These are phyloP conservation scores for Dasyprocta punctata DNA, from an alignment of 2,113 vertebrate species.

Conservation along the genomic window DNA sequence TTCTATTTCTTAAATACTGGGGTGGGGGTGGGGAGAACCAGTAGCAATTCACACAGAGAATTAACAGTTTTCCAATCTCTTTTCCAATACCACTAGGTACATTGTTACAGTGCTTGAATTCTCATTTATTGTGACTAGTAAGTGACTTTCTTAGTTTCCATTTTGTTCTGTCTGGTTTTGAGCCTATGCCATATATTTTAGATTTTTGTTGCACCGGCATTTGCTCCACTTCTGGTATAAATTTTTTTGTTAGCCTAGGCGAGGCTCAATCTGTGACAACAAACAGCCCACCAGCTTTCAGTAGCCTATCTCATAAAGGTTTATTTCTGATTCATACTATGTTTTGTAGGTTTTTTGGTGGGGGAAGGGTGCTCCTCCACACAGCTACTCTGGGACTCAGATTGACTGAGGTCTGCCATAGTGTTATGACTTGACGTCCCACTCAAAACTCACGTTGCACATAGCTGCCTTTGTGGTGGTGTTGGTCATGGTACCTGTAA, in stretches of 20 bases:
- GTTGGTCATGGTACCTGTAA: not conserved
- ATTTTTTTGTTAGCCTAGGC: not conserved
- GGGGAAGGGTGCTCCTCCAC: not conserved
- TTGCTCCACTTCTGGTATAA: not conserved
- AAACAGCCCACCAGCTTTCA: not conserved
- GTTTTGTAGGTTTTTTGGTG: not conserved
- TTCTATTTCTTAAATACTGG: not conserved
- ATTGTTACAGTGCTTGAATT: not conserved
- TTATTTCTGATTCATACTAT: not conserved
- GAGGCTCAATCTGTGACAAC: not conserved
- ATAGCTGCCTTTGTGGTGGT: not conserved
- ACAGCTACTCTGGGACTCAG: not conserved
- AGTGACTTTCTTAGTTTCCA: not conserved
- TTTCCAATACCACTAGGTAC: not conserved
- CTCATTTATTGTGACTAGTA: not conserved
- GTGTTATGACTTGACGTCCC: not conserved
- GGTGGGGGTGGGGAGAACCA: not conserved
- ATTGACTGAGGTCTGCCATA: not conserved
- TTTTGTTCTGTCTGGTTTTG: not conserved
- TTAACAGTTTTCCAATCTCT: not conserved
- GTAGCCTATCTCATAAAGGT: not conserved
- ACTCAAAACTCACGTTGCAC: not conserved
- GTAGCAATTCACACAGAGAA: not conserved
- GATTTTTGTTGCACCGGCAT: slow-evolving; percentile 11
- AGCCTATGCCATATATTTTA: not conserved